Percentiles rank a stretch among this genome's conserved stretches.
Evolutionary conservation across 2,888 invertebrate species (phyloP).

Genomic region (Watsonalla binaria): DNA sequence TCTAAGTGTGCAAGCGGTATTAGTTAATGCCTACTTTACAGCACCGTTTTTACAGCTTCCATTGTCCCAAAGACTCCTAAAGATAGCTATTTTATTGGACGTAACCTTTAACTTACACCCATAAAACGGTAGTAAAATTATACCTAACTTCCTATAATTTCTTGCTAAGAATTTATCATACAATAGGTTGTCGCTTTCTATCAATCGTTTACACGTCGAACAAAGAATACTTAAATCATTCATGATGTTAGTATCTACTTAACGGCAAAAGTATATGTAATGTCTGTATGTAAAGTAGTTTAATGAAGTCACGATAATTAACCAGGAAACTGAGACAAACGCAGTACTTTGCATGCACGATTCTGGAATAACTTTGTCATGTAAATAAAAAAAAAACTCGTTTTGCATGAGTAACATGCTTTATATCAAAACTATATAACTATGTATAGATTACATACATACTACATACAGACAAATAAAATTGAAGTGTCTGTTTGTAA

Average conservation of each 20-base stretch:
- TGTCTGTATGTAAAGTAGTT: not conserved
- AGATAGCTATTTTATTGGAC: not conserved
- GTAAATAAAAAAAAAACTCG: too few species aligned
- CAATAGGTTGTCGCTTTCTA: conserved; percentile 29
- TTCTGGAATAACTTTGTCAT: not conserved
- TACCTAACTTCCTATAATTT: conserved; percentile 13
- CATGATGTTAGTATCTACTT: not conserved
- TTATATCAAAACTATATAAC: too few species aligned
- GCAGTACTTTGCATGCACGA: not conserved
- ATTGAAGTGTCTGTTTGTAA: too few species aligned
- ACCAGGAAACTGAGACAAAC: not conserved
- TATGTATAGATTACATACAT: too few species aligned
- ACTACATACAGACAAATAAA: too few species aligned
- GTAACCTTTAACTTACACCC: not conserved
- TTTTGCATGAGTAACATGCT: too few species aligned
- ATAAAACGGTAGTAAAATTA: not conserved
- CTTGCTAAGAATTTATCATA: conserved; percentile 23
- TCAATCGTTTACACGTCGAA: conserved; percentile 14
- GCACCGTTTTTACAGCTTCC: not conserved
- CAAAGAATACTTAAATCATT: conserved; percentile 3
- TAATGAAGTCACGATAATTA: not conserved
- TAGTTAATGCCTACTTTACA: not conserved
- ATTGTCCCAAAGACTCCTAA: not conserved
- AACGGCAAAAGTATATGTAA: not conserved
- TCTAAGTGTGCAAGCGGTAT: not conserved